These are phyloP conservation scores for Argya squamiceps DNA, from an alignment of 2,797 vertebrate species.

Conservation along the genomic window DNA sequence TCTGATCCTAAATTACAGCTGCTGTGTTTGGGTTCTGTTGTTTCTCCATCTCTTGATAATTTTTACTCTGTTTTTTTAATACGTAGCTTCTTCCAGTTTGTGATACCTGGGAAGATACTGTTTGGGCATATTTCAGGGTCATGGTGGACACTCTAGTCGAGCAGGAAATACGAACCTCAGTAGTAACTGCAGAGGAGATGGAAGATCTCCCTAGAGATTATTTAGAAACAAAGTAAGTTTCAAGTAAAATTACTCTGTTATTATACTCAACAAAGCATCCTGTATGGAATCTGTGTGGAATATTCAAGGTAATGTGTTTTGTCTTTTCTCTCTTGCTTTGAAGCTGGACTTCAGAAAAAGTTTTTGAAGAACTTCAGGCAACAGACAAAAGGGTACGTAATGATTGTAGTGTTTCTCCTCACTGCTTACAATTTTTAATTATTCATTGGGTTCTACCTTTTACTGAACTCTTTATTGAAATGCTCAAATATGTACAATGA, in stretches of 20 bases:
- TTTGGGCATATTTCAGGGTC: slow-evolving; percentile 94
- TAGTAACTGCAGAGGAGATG: slow-evolving; percentile 83
- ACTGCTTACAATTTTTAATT: background rate
- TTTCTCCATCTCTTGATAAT: background rate
- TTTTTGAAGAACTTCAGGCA: slow-evolving; percentile 96
- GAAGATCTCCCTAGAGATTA: slow-evolving; percentile 91
- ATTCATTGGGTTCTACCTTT: background rate
- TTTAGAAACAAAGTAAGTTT: slow-evolving; percentile 89
- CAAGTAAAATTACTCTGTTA: background rate
- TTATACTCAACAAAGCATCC: background rate
- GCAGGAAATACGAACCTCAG: slow-evolving; percentile 90
- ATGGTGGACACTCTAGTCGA: slow-evolving; percentile 96
- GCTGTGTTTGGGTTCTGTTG: background rate
- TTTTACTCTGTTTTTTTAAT: background rate
- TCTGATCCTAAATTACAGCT: background rate
- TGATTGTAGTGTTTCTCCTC: background rate
- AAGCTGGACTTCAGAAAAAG: slow-evolving; percentile 95
- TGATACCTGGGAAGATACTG: slow-evolving; percentile 95
- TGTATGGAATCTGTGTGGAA: background rate
- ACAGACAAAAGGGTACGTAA: slow-evolving; percentile 88
- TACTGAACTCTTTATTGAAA: background rate
- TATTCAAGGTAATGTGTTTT: background rate
- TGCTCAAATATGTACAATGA: background rate
- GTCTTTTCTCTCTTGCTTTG: slow-evolving; percentile 42
- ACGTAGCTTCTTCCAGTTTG: slow-evolving; percentile 90